Percentiles rank a stretch among this genome's conserved stretches.
These are phyloP conservation scores for Coptodon rendalli DNA, from an alignment of 2,113 vertebrate genomes.

Conservation along the genomic window DNA sequence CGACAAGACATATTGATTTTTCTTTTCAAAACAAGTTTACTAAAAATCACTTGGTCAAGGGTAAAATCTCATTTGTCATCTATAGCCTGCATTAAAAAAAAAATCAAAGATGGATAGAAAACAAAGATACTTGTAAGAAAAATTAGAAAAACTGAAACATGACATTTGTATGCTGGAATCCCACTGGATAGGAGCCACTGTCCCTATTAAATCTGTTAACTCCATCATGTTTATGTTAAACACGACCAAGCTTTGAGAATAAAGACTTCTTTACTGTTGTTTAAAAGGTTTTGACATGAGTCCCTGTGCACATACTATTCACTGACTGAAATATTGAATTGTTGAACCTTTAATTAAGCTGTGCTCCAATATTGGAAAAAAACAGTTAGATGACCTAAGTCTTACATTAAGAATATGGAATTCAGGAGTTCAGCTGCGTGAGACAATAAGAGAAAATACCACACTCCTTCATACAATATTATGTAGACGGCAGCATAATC, in stretches of 20 bases:
- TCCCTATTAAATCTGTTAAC: not conserved
- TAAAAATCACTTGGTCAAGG: not conserved
- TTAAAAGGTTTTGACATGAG: not conserved
- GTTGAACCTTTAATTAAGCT: not conserved
- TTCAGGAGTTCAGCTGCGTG: not conserved
- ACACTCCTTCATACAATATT: not conserved
- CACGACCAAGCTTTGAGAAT: not conserved
- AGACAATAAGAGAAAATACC: conserved; percentile 18
- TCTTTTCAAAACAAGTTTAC: not conserved
- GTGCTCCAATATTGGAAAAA: not conserved
- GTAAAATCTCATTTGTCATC: not conserved
- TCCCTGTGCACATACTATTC: not conserved
- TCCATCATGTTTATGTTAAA: not conserved
- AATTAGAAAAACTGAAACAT: not conserved
- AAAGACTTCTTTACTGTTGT: not conserved
- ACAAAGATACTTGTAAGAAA: not conserved
- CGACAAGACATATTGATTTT: not conserved
- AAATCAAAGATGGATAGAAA: not conserved
- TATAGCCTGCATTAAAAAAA: not conserved
- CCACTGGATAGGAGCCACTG: not conserved
- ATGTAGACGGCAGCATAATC: conserved; percentile 21
- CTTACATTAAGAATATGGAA: not conserved
- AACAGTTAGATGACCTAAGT: not conserved
- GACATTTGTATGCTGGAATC: not conserved
- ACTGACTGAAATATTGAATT: not conserved